Base-by-base conservation (phyloP, 2,888 invertebrate genomes). In the Idaea dimidiata region DNA sequence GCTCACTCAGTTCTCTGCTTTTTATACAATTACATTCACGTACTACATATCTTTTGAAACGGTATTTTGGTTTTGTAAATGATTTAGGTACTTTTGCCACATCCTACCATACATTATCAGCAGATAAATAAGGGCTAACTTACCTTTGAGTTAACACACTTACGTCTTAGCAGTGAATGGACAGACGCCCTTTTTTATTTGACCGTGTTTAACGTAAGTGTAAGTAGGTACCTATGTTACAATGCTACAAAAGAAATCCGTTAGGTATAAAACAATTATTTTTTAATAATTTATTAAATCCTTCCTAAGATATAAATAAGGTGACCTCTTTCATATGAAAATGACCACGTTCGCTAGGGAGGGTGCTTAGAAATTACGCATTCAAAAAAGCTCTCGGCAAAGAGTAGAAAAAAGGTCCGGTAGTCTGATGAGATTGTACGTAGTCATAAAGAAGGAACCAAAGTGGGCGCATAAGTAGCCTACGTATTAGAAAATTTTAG, bases 291-390 rank as follows among this genome's bases (percentile, higher is more conserved):
- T 56, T 62, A 59, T 24, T 24, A 24, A 5, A 24, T 43, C 62
- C 61, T 59, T 55, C 56, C 65, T 57, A 59, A 62, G 59, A 59
- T 58, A 64, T 64, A 62, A 64, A 66, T 62, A 64, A 60, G 63
- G 60, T 66, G 18, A 58, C 62, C 64, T 62, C 64, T 59, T 68
- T 67, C 61, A 67, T 63, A 70, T 68, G 63, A 66, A 62, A 66
- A 65, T 66, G 58, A 62, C 67, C 65, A 60, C 17, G 58, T 64
- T 43, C 62, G 60, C 61, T 60, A 64, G 65, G 67, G 65, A 17
- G 67, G 67, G 57, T 64, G 66, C 68, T 65, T 67, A 66, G 67
- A 70, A 67, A 70, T 70, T 70, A 68, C 67, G 63, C 62, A 70
- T 68, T 70, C 62, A 65, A 68, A 68, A 68, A 70, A 63, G 65